Evolutionary conservation across 2,797 vertebrate genomes (phyloP).

Genomic region (Eospalax fontanierii): DNA sequence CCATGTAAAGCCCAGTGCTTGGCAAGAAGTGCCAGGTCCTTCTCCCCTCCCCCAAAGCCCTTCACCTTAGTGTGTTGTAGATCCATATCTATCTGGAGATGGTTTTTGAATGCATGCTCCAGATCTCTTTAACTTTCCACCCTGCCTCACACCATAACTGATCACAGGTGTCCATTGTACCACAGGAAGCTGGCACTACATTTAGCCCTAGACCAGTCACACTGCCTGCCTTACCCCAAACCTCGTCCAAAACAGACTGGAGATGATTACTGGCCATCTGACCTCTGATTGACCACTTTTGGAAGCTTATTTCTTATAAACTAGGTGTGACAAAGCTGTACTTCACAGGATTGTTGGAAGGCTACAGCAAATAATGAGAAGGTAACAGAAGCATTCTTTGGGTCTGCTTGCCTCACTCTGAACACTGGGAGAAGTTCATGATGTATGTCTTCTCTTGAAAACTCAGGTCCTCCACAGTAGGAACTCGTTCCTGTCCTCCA

Average conservation of each 20-base stretch:
- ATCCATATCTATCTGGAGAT: not conserved
- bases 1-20: not conserved
- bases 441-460: not conserved
- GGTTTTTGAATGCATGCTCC: not conserved
- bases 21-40: not conserved
- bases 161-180: not conserved
- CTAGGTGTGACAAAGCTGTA: not conserved
- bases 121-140: not conserved
- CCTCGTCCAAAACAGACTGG: not conserved
- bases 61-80: not conserved
- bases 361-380: not conserved
- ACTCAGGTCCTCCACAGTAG: too few species aligned
- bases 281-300: not conserved
- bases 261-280: not conserved
- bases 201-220: not conserved
- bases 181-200: not conserved
- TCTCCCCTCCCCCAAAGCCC: not conserved
- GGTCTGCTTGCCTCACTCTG: not conserved
- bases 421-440: not conserved
- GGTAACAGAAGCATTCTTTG: not conserved
- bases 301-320: conserved; percentile 13
- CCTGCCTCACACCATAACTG: not conserved
- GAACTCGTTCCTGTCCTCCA: not conserved
- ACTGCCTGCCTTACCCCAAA: not conserved
- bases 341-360: not conserved